Conservation (phyloP, 2,888 invertebrate genomes). For the Tachina lurida region DNA sequence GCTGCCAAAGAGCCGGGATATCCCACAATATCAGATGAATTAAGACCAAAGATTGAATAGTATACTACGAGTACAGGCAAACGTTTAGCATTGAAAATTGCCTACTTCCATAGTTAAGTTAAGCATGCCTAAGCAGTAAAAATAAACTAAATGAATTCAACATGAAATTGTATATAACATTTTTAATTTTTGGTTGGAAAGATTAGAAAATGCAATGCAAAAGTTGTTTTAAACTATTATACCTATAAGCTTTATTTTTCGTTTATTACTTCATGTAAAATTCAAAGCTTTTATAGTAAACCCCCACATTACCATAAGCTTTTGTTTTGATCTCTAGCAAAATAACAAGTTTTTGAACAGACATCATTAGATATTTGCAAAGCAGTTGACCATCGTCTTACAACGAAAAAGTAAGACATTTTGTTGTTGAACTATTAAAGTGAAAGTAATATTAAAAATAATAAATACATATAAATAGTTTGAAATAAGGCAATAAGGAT, state of each 20-base stretch:
- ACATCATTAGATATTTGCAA: slow-evolving; percentile 29
- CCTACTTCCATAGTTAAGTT: no score
- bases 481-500: neutral
- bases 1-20: no score
- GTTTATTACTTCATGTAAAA: neutral
- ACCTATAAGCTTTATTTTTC: slow-evolving; percentile 14
- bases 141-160: no score
- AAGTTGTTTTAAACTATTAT: neutral
- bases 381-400: slow-evolving; percentile 17
- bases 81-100: no score
- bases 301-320: slow-evolving; percentile 37
- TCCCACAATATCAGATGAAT: no score
- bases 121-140: no score
- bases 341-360: slow-evolving; percentile 54
- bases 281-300: slow-evolving; percentile 42
- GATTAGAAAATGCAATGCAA: no score
- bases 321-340: slow-evolving; percentile 41
- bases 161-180: no score
- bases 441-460: neutral
- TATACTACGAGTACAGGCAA: no score
- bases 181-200: no score
- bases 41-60: no score
- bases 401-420: slow-evolving; percentile 25
- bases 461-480: neutral
- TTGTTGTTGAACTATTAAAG: neutral